Evolutionary conservation across 2,888 invertebrate genomes (phyloP).

Genomic region (Bellardia bayeri): DNA sequence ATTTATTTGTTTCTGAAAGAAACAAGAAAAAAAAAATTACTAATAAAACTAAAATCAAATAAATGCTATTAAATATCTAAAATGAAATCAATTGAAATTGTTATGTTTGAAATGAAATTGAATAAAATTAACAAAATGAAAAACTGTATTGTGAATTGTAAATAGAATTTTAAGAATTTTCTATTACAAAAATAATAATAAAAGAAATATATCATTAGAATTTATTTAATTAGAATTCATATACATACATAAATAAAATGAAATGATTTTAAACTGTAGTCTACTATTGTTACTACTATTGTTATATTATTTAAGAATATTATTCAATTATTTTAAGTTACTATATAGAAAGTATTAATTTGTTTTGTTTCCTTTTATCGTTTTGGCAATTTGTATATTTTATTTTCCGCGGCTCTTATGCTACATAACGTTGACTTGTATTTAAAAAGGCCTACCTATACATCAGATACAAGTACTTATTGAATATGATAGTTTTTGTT

Average conservation of each 20-base stretch:
- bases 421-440: too few species aligned
- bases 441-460: too few species aligned
- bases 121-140: slow-evolving; percentile 1
- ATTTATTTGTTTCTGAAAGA: slow-evolving; percentile 46
- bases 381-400: too few species aligned
- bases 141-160: slow-evolving; percentile 53
- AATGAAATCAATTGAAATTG: slow-evolving; percentile 51
- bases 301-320: neutral
- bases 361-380: neutral
- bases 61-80: slow-evolving; percentile 23
- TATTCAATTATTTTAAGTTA: neutral
- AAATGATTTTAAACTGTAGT: slow-evolving; percentile 17
- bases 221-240: slow-evolving; percentile 30
- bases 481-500: too few species aligned
- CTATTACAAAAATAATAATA: slow-evolving; percentile 40
- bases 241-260: slow-evolving; percentile 5
- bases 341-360: neutral
- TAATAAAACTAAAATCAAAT: slow-evolving; percentile 53
- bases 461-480: too few species aligned
- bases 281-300: neutral
- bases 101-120: slow-evolving; percentile 57
- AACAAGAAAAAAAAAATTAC: slow-evolving; percentile 24
- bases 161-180: slow-evolving; percentile 55
- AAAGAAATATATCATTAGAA: slow-evolving; percentile 13
- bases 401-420: too few species aligned